Percentiles rank a stretch among this genome's conserved stretches.
phyloP scores from a whole-genome alignment of 2,888 invertebrate species.

The Zaprionus lineosus region DNA sequence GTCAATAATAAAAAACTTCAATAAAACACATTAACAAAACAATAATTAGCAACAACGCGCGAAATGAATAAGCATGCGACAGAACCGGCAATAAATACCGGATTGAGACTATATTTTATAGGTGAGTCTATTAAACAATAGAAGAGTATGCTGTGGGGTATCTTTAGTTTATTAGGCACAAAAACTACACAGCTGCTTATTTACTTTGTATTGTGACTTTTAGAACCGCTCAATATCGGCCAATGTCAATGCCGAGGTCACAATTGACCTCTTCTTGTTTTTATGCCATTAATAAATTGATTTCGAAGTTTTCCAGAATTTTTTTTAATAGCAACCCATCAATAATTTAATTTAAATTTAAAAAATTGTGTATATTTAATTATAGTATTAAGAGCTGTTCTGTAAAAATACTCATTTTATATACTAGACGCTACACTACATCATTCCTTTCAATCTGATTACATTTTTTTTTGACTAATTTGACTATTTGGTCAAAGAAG shows the following conservation, averaged over 20 bases:
- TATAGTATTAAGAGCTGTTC: too few species aligned
- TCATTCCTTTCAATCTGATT: too few species aligned
- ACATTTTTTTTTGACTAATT: too few species aligned
- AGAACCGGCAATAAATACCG: not conserved
- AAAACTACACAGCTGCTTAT: too few species aligned
- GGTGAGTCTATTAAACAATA: not conserved
- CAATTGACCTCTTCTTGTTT: constrained; percentile 18
- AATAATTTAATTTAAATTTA: too few species aligned
- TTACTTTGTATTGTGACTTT: constrained; percentile 8
- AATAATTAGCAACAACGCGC: constrained; percentile 64
- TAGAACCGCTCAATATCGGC: constrained; percentile 44
- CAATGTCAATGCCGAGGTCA: constrained; percentile 47
- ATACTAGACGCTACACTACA: too few species aligned
- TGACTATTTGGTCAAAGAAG: too few species aligned
- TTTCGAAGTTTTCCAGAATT: too few species aligned
- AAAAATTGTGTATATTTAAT: too few species aligned
- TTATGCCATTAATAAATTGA: too few species aligned
- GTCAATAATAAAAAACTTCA: constrained; percentile 63
- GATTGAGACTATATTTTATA: not conserved
- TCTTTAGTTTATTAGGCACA: not conserved
- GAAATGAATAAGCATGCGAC: constrained; percentile 44
- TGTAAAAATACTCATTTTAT: too few species aligned
- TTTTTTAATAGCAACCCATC: too few species aligned
- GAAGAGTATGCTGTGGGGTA: not conserved
- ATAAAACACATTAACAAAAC: constrained; percentile 55